Evolutionary conservation across 1,140 invertebrate species (phyloP), one percentile per base, ranked within the genome.

Genomic region (Zaprionus africanus): DNA sequence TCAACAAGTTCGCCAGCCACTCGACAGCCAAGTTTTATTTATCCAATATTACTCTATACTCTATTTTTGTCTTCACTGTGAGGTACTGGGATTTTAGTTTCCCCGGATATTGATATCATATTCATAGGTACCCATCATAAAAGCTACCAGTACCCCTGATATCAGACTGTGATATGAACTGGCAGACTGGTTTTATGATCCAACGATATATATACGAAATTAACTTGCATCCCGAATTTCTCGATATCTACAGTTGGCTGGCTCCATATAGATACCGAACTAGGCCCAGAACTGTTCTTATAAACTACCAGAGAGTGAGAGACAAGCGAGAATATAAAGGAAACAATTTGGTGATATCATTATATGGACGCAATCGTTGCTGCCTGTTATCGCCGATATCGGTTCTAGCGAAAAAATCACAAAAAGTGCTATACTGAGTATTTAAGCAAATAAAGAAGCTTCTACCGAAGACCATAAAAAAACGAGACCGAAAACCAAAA

Each of bases 121-220:
- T 12, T 62, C 72, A 68, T 83, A 53, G 49, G 62, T 22, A 22
- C 46, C 46, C 41, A 24, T 38, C 74, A 81, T 81, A 85, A 84
- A 85, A 77, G 81, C 82, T 84, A 84, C 81, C 81, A 84, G 73
- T 84, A 19, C 19, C n/a, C 1, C 83, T 11, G 82, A 84, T 85
- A 85, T 68, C 78, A 77, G 65, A 34, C 67, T 65, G 69, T 67
- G 66, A 85, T 83, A 76, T 36, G 31, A 82, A 73, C 63, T 61
- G 31, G 31, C 71, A 61, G 72, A 51, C 72, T 36, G 76, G 51
- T 62, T 24, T 58, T 26, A 58, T 36, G 24, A 57, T 69, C 13
- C 15, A 64, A 60, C 81, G 70, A 56, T 62, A 57, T 71, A 61
- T 62, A 57, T 71, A 61, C 17, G 5, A 59, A 71, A 76, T 64